phyloP scores from a whole-genome alignment of 2,888 invertebrate genomes.

The Diarsia dahlii region DNA sequence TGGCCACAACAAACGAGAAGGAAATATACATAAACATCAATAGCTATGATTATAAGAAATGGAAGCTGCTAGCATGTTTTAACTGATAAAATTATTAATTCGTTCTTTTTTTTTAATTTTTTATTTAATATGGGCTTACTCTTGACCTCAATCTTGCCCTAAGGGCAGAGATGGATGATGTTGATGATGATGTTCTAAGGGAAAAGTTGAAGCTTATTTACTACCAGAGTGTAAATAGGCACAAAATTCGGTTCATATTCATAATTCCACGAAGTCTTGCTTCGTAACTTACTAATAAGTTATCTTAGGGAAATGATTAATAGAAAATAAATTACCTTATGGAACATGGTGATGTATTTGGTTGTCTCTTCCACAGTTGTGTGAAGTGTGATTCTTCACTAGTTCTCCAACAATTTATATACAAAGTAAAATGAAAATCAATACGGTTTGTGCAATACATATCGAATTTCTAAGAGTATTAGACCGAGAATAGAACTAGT shows the following conservation, averaged over 20 bases:
- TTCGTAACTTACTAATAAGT: background rate
- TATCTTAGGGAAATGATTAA: slow-evolving; percentile 11
- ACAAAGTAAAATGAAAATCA: slow-evolving; percentile 83
- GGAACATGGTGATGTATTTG: slow-evolving; percentile 73
- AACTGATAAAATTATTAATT: background rate
- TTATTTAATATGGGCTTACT: too few species aligned
- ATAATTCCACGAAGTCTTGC: background rate
- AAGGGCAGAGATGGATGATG: too few species aligned
- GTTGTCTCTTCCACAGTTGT: slow-evolving; percentile 55
- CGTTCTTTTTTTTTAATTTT: too few species aligned
- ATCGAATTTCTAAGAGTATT: slow-evolving; percentile 79
- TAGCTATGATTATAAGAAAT: too few species aligned
- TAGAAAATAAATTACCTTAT: slow-evolving; percentile 71
- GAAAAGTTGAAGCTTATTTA: background rate
- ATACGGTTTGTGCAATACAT: slow-evolving; percentile 83
- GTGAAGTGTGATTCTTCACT: slow-evolving; percentile 76
- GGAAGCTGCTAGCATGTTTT: background rate
- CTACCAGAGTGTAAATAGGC: background rate
- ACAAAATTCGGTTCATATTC: slow-evolving; percentile 13
- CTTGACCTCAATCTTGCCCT: too few species aligned
- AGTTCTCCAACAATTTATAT: slow-evolving; percentile 83
- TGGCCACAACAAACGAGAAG: too few species aligned
- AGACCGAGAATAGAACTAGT: slow-evolving; percentile 70
- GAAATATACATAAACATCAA: too few species aligned
- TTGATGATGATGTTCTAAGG: too few species aligned